Evolutionary conservation across 1,140 invertebrate species (phyloP), one percentile per base, ranked within the genome.

Genomic region (Caenorhabditis briggsae): DNA sequence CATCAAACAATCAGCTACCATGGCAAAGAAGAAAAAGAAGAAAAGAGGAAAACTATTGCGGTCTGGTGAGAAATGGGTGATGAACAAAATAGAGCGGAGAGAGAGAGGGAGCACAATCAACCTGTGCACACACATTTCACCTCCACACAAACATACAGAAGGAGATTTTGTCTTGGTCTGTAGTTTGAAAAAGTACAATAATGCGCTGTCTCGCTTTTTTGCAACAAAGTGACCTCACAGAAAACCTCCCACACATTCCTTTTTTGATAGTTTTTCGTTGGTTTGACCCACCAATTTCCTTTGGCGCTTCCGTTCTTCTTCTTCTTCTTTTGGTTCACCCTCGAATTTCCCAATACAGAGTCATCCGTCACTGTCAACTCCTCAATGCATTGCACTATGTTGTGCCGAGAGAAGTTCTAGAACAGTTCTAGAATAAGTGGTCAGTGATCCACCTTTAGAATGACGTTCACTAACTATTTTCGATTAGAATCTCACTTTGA

Each of bases 361-460:
- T n/a, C 70, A 78, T 78, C 70, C 5, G 46, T 78, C 70, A 78
- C n/a, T 78, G 70, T 78, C 70, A 50, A 78, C 70, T 78, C 70
- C 46, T 78, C 43, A 78, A 78, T 78, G 70, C 70, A 78, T 78
- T 78, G 18, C 70, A 78, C 33, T 50, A n/a, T 50, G 20, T 78
- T 12, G n/a, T 23, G 6, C 43, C 18, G 56, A 14, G 2, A 2
- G 23, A n/a, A 46, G 46, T 70, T 78, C 70, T 78, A 50, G 70
- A 78, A 78, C 70, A 78, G 48, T 46, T 23, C 50, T n/a, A 61
- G 59, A n/a, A 78, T 14, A 12, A 46, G 41, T 50, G 70, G 20
- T 78, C 70, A 78, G 23, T 78, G 70, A 78, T 78, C 70, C 59
- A 61, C 59, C 23, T n/a, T n/a, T n/a, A n/a, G n/a, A 58, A 61